phyloP scores from a whole-genome alignment of 2,888 invertebrate species.

The Plemyria rubiginata region DNA sequence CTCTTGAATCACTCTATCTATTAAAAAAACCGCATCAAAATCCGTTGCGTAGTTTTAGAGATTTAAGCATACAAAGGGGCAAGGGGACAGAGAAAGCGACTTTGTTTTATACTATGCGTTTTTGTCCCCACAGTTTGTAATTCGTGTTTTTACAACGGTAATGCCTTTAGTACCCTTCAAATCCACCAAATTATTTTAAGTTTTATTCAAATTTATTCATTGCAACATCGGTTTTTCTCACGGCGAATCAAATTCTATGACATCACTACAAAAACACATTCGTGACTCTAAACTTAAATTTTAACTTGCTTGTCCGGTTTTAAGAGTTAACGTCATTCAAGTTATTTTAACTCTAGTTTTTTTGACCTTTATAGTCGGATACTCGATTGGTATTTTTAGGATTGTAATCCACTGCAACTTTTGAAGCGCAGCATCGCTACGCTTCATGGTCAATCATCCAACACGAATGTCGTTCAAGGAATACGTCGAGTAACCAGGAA shows the following conservation, averaged over 20 bases:
- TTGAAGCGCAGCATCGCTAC: not conserved
- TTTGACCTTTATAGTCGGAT: not conserved
- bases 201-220: slow-evolving; percentile 27
- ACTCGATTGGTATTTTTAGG: not conserved
- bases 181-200: slow-evolving; percentile 14
- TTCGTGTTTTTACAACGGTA: not conserved
- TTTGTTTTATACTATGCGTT: no score
- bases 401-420: not conserved
- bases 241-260: slow-evolving; percentile 32
- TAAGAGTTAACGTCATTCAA: slow-evolving; percentile 8
- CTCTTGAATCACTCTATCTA: no score
- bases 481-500: no score
- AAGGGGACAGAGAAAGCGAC: no score
- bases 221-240: slow-evolving; percentile 35
- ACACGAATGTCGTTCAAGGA: no score
- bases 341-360: slow-evolving; percentile 13
- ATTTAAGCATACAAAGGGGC: no score
- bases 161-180: slow-evolving; percentile 19
- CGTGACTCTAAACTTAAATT: slow-evolving; percentile 30
- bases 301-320: slow-evolving; percentile 32
- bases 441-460: no score
- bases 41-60: no score
- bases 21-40: no score
- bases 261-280: slow-evolving; percentile 33
- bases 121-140: not conserved